Percentiles rank a stretch among this genome's conserved stretches.
These are phyloP conservation scores for Empis stercorea DNA, from an alignment of 2,888 invertebrate genomes.

Conservation along the genomic window DNA sequence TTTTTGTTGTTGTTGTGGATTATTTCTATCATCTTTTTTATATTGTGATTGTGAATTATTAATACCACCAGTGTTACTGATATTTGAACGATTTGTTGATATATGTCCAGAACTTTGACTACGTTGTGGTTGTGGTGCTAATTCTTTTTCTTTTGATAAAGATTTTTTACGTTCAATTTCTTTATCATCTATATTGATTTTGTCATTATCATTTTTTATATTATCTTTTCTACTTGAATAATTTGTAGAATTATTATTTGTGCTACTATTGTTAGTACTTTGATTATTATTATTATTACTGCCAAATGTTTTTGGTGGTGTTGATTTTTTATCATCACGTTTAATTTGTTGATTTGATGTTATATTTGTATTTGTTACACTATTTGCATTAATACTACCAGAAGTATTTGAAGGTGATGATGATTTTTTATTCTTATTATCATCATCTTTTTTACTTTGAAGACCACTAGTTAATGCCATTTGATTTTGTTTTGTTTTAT, in stretches of 20 bases:
- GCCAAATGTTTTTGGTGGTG: conserved; percentile 21
- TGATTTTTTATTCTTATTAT: conserved; percentile 16
- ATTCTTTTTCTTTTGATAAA: conserved; percentile 26
- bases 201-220: conserved; percentile 41
- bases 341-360: conserved; percentile 7
- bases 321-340: conserved; percentile 18
- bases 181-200: conserved; percentile 70
- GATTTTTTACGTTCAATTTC: conserved; percentile 19
- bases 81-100: conserved; percentile 9
- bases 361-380: conserved; percentile 4
- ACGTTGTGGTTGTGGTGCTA: conserved; percentile 15
- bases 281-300: conserved; percentile 13
- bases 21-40: conserved; percentile 22
- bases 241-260: not conserved
- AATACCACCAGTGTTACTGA: not conserved
- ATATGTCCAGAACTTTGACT: conserved; percentile 17
- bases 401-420: not conserved
- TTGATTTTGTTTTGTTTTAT: conserved; percentile 54
- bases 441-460: conserved; percentile 21
- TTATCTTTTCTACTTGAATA: conserved; percentile 24
- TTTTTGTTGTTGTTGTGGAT: conserved; percentile 12
- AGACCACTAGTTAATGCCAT: conserved; percentile 56
- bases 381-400: no score
- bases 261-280: conserved; percentile 16
- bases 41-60: conserved; percentile 6